Base-by-base conservation (phyloP, 1,140 invertebrate species). In the Cataglyphis hispanica region DNA sequence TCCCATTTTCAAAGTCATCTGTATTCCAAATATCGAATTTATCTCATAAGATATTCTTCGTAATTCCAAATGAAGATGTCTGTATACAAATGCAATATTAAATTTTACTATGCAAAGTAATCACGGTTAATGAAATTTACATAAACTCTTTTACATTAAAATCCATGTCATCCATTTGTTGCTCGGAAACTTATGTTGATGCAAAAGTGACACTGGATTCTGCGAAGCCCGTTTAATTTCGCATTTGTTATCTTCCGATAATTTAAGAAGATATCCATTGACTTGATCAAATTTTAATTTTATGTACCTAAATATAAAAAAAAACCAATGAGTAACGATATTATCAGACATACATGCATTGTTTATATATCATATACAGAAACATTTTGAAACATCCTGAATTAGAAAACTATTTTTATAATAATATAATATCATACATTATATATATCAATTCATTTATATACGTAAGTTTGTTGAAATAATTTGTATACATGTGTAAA, bases 1-100 rank as follows among this genome's bases (percentile, higher is more conserved):
- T n/a, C n/a, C 37, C 50, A 81, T 70, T 72, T 72, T 58, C 11
- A 72, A 11, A 50, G 78, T 58, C 66, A 72, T 56, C n/a, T 83
- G 64, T 27, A 16, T 40, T 58, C 53, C 78, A 31, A 83, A 37
- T 34, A 72, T 1, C 50, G 13, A 25, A 22, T 83, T 56, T 1
- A 81, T 37, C 8, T 81, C 46, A 8, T 4, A 16, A 22, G 27
- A 67, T 67, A 70, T 69, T 60, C 40, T 53, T 10, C 34, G 16
- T 27, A 81, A 40, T 16, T 81, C 64, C 31, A 69, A 58, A 53
- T 53, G 46, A 6, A 70, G 46, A 53, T 70, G 27, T 53, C 67
- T 70, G 22, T 13, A 0, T 43, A 31, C 11, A 22, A 22, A 7
- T 1, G 25, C 8, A 60, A 40, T 27, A n/a, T 74, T 74, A 58